A percentile compares a stretch with the other conserved stretches of the same genome.
Conservation (phyloP, 2,888 invertebrate species). For the Melitaea athalia region DNA sequence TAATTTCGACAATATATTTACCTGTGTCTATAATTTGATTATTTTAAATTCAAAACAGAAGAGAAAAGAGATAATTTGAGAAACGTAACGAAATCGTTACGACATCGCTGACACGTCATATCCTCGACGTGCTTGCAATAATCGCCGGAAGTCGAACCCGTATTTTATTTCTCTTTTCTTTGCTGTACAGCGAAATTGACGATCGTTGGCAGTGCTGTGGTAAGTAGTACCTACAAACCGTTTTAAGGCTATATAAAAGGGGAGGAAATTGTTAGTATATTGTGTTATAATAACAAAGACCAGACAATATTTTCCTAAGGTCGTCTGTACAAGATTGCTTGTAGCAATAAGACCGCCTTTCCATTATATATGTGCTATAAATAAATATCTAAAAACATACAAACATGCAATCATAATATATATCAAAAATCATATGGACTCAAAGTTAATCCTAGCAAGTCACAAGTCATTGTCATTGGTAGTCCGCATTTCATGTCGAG, state of each 20-base stretch:
- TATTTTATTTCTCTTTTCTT: conserved; percentile 25
- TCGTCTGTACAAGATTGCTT: too few relatives aligned
- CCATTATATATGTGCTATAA: too few relatives aligned
- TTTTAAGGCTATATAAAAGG: background rate
- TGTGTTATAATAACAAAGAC: too few relatives aligned
- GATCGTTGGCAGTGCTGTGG: conserved; percentile 13
- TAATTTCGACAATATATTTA: background rate
- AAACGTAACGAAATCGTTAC: background rate
- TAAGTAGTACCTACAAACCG: conserved; percentile 9
- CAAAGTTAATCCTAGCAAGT: too few relatives aligned
- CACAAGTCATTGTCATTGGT: too few relatives aligned
- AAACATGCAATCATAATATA: too few relatives aligned
- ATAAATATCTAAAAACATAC: too few relatives aligned
- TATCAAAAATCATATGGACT: too few relatives aligned
- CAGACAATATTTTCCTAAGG: too few relatives aligned
- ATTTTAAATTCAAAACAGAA: background rate
- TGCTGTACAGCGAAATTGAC: conserved; percentile 23
- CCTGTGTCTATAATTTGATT: background rate
- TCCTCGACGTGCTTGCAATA: conserved; percentile 1
- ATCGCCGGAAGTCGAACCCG: conserved; percentile 14
- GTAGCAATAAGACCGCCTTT: too few relatives aligned
- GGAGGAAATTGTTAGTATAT: background rate
- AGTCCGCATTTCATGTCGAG: too few relatives aligned
- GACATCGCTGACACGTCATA: conserved; percentile 9
- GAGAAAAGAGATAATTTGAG: background rate